Evolutionary conservation across 1,140 invertebrate genomes (phyloP).

Genomic region (Dendroctonus valens): DNA sequence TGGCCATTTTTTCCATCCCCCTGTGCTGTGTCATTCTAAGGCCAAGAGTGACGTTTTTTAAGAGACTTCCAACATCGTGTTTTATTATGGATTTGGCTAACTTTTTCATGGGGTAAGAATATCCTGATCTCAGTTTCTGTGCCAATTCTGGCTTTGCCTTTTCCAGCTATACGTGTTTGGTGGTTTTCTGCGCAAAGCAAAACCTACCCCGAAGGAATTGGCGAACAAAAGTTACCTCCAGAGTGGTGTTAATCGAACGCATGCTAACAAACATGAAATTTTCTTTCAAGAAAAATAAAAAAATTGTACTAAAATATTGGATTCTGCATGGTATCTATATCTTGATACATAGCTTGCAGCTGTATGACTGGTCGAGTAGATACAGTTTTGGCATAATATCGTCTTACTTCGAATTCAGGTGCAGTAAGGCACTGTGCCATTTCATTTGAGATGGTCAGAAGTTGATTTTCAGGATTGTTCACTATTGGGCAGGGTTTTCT

Average conservation of each 20-base stretch:
- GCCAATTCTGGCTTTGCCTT: too few relatives aligned
- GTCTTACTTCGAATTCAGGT: slow-evolving; percentile 15
- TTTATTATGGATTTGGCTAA: background rate
- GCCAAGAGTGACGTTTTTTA: background rate
- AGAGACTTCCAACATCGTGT: background rate
- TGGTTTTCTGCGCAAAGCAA: too few relatives aligned
- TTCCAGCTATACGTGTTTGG: too few relatives aligned
- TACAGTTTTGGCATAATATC: background rate
- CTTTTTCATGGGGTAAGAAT: background rate
- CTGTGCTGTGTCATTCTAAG: too few relatives aligned
- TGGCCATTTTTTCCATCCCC: too few relatives aligned
- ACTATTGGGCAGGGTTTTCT: slow-evolving; percentile 10
- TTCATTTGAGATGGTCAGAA: background rate
- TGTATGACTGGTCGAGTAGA: background rate
- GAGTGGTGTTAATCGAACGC: background rate
- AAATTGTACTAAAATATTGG: slow-evolving; percentile 7
- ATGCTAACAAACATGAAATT: background rate
- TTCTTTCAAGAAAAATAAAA: slow-evolving; percentile 3
- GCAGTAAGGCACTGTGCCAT: background rate
- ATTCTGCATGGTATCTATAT: slow-evolving; percentile 1
- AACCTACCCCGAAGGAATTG: too few relatives aligned
- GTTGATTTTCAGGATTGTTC: slow-evolving; percentile 12
- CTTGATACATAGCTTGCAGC: background rate
- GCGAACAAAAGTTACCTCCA: too few relatives aligned
- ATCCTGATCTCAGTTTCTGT: too few relatives aligned